Base-by-base conservation (phyloP, 2,797 vertebrate genomes). In the Pipistrellus pipistrellus region DNA sequence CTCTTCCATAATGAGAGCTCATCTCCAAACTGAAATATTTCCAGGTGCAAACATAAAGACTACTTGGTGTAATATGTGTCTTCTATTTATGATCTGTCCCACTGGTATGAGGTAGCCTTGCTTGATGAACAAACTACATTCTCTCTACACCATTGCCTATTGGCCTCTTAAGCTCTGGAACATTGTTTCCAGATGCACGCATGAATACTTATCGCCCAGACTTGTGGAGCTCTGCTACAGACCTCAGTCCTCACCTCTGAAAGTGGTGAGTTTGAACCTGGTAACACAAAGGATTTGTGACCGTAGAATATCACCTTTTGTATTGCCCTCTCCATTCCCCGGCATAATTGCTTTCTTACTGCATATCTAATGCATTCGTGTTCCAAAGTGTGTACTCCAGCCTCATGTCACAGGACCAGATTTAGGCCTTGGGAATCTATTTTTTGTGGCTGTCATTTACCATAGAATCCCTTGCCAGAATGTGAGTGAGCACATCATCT, bases 311-410 rank as follows among this genome's bases (percentile, higher is more conserved):
- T 73, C 41, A 25, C 30, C 35, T 72, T 66, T 30, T 17, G 17
- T 30, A 30, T 14, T 62, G 2, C 27, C 44, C 5, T 62, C 23
- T 72, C 30, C 35, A 25, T 46, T n/a, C 44, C 30, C 55, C 35
- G 23, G 30, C 18, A n/a, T 64, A 48, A 11, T 72, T 9, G 3
- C 69, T 80, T 80, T 85, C 55, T 90, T 80, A 30, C 38, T 30
- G 8, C 6, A 0, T 27, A 2, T 8, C 35, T 18, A 10, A 6
- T 3, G 3, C 8, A 8, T 23, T 51, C 30, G 3, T 51, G 18
- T 51, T 51, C 32, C 32, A 44, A 57, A 59, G 25, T 14, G 1
- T 35, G 18, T 35, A 18, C n/a, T 41, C 32, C 72, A 18, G 27
- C 15, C 66, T 64, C 32, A 6, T 44, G 62, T 59, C 51, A 25